Evolutionary conservation across 2,797 vertebrate species (phyloP).

Genomic region (Enteromius radiatus): DNA sequence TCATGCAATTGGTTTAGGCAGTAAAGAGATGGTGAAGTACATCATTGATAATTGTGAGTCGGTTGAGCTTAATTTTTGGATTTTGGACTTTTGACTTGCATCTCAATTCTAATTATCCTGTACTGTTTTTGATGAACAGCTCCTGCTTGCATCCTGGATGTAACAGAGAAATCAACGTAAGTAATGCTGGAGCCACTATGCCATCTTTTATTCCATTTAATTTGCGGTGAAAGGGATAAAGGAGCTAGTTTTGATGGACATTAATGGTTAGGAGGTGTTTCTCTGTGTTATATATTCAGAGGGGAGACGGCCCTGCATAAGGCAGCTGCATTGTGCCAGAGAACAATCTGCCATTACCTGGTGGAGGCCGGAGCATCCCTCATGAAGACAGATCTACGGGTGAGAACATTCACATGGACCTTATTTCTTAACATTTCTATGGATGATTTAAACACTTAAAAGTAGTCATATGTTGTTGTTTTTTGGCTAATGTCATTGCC

Average conservation of each 20-base stretch:
- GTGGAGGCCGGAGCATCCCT: conserved; percentile 94
- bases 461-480: not conserved
- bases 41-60: conserved; percentile 85
- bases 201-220: not conserved
- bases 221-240: not conserved
- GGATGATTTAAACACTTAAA: not conserved
- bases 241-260: not conserved
- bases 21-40: conserved; percentile 90
- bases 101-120: conserved; percentile 26
- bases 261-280: not conserved
- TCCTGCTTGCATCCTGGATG: conserved; percentile 86
- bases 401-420: conserved; percentile 62
- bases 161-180: conserved; percentile 88
- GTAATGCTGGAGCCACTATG: conserved; percentile 55
- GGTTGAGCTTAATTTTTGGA: not conserved
- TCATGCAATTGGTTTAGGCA: conserved; percentile 83
- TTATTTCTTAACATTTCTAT: not conserved
- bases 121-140: conserved; percentile 70
- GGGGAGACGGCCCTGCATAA: conserved; percentile 92
- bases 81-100: not conserved
- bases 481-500: not conserved
- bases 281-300: conserved; percentile 67
- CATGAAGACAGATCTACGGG: conserved; percentile 94
- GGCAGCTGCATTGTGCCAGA: conserved; percentile 86
- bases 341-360: conserved; percentile 90